Base-by-base conservation (phyloP, 2,888 invertebrate species). In the Torymus aiolomorphi region DNA sequence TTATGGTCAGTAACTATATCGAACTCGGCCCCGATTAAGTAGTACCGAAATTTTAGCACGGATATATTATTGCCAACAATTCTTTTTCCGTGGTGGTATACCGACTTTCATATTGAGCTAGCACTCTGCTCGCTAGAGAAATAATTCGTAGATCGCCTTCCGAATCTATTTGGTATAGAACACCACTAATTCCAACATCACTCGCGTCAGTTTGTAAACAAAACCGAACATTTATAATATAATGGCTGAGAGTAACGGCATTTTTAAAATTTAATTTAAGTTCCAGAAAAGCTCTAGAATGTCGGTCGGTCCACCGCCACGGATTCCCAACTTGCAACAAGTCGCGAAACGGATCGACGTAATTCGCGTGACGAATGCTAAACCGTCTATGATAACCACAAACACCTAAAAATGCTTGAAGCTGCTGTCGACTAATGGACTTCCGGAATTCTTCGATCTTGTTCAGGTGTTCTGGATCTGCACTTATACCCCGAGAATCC, bases 401-500 rank as follows among this genome's bases (percentile, higher is more conserved):
- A 5, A 80, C 66, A 0, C 80, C 80, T 0, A 82, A n/a, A n/a
- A n/a, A n/a, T n/a, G n/a, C n/a, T n/a, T n/a, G n/a, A n/a, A n/a
- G n/a, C n/a, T n/a, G n/a, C n/a, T n/a, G n/a, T n/a, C n/a, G n/a
- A n/a, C n/a, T n/a, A n/a, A n/a, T n/a, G n/a, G n/a, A n/a, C n/a
- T n/a, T n/a, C n/a, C n/a, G n/a, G 69, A 84, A 85, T 1, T 84
- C 70, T 42, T 74, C 16, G 12, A 87, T 85, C 2, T 83, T 82
- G 13, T 82, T 62, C 0, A 83, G 18, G 56, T 85, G 80, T 52
- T 82, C 76, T 42, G 77, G 76, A 16, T 81, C 69, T 51, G 73
- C 16, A 14, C n/a, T 14, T 62, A 81, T 70, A 0, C 77, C 82
- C 8, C 57, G 1, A 0, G 2, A 5, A 10, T 54, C 16, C 1